Base-by-base conservation (phyloP, 2,888 invertebrate genomes). In the Globia sparganii region DNA sequence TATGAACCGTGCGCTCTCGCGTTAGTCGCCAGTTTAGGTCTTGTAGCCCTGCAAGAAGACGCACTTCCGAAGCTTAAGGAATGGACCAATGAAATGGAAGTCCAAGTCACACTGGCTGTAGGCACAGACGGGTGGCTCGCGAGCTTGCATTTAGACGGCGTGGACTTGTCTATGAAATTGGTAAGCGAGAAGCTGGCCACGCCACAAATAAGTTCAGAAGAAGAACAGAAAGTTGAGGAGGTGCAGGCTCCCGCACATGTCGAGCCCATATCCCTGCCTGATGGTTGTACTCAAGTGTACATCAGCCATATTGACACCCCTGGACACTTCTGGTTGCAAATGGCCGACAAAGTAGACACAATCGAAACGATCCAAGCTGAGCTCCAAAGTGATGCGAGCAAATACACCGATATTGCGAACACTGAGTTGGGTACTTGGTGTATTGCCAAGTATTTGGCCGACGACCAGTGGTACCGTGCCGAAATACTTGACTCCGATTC, bases 401-500 rank as follows among this genome's bases (percentile, higher is more conserved):
- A 93, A 0, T 97, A 97, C 91, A 91, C 97, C 0, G 96, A 97
- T 58, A 92, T 98, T 18, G 97, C 97, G 75, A 97, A 93, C 73
- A 96, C 97, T 2, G 97, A 97, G 66, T 95, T 97, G 75, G 97
- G 98, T 13, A 97, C 97, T 0, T 90, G 97, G 0, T 98, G 98
- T 87, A 97, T 98, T 68, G 99, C 99, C 0, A 97, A 98, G 90
- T 99, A 98, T 92, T 97, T 98, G 0, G 98, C 97, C 2, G 99
- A 99, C 91, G 98, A 98, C 61, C 97, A 97, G 83, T 99, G 99
- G 99, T 99, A 99, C 93, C 97, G 99, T 77, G 99, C 99, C 0
- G 98, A 98, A 91, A 98, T 99, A 15, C 97, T 99, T 61, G 99
- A 98, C 91, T 97, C 98, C 0, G 98, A 98, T 83, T 97, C 97